A percentile compares a stretch with the other conserved stretches of the same genome.
phyloP scores from a whole-genome alignment of 1,140 invertebrate species.

The Papilio machaon region DNA sequence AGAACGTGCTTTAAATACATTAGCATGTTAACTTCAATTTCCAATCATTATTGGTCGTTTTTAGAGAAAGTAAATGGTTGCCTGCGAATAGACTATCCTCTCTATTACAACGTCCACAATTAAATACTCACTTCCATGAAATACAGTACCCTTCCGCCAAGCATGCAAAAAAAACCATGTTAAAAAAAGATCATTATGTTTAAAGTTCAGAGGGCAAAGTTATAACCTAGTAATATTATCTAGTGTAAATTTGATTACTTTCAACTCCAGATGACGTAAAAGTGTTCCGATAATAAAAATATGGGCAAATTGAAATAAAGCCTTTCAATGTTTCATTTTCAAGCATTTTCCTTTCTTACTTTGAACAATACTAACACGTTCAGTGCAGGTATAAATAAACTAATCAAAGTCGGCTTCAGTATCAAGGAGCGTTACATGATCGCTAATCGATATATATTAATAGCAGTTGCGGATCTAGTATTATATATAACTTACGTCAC shows the following conservation, averaged over 20 bases:
- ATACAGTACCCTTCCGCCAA: neutral
- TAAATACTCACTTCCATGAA: too few relatives aligned
- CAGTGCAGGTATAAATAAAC: neutral
- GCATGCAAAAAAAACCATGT: too few relatives aligned
- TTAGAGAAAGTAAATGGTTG: neutral
- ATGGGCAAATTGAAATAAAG: constrained; percentile 1
- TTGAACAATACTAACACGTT: neutral
- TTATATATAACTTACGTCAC: too few relatives aligned
- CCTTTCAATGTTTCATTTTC: neutral
- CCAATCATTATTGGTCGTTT: neutral
- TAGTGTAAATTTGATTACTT: neutral
- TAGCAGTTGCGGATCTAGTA: too few relatives aligned
- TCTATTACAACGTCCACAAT: too few relatives aligned
- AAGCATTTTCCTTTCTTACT: neutral
- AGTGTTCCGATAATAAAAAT: neutral
- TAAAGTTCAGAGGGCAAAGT: neutral
- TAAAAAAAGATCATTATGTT: neutral
- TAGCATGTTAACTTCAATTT: neutral
- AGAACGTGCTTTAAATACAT: neutral
- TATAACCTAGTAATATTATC: neutral
- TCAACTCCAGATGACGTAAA: neutral
- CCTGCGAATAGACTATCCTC: neutral
- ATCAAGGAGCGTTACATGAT: neutral
- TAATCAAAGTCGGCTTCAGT: neutral
- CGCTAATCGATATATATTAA: neutral